Percentiles rank a stretch among this genome's conserved stretches.
Evolutionary conservation across 2,888 invertebrate species (phyloP).

Genomic region (Brachynemurus nebulosus): DNA sequence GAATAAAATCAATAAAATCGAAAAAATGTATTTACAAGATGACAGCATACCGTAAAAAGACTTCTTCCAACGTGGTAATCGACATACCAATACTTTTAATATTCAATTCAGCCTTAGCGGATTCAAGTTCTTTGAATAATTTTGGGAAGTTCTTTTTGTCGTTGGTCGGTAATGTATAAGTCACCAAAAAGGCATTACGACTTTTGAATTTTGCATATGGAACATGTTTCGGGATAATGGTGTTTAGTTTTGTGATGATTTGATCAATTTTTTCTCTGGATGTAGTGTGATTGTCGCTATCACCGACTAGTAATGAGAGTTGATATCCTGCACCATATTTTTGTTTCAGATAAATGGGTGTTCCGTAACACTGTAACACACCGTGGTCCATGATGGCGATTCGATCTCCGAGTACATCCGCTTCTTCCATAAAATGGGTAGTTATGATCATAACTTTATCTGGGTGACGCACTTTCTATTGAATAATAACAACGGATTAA

Average conservation of each 20-base stretch:
- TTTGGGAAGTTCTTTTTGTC: slow-evolving; percentile 39
- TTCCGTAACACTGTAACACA: slow-evolving; percentile 59
- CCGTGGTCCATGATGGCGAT: slow-evolving; percentile 77
- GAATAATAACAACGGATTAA: too few species aligned
- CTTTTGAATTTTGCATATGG: slow-evolving; percentile 31
- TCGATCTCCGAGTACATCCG: slow-evolving; percentile 80
- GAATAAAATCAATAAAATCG: neutral
- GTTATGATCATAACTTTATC: slow-evolving; percentile 72
- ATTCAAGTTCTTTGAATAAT: slow-evolving; percentile 50
- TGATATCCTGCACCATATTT: slow-evolving; percentile 34
- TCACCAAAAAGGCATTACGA: slow-evolving; percentile 32
- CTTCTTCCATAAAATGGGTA: slow-evolving; percentile 94
- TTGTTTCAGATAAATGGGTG: slow-evolving; percentile 69
- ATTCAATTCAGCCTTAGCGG: slow-evolving; percentile 38
- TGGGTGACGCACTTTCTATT: slow-evolving; percentile 37
- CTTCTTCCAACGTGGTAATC: slow-evolving; percentile 84
- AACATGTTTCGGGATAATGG: too few species aligned
- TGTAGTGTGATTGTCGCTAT: too few species aligned
- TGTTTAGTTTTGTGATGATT: too few species aligned
- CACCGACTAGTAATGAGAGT: too few species aligned
- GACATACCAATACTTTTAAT: slow-evolving; percentile 70
- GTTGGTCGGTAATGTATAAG: slow-evolving; percentile 41
- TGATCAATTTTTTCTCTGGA: too few species aligned
- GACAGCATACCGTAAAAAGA: slow-evolving; percentile 57
- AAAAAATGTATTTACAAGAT: neutral